phyloP scores from a whole-genome alignment of 2,888 invertebrate species.

The Antheraea assamensis region DNA sequence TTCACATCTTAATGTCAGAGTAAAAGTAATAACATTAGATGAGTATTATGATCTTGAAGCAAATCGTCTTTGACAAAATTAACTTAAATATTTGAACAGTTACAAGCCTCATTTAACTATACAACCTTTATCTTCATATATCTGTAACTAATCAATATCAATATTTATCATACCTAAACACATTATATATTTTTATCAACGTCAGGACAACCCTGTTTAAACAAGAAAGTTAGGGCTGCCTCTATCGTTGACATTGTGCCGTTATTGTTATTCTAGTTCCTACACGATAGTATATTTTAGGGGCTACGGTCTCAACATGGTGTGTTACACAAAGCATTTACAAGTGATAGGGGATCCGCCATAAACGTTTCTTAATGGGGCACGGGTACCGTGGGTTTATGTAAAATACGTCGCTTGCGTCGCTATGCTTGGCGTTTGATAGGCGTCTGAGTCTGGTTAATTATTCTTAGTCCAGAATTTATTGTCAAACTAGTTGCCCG shows the following conservation, averaged over 20 bases:
- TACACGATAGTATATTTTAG: conserved; percentile 40
- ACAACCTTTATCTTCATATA: not conserved
- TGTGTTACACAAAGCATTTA: conserved; percentile 53
- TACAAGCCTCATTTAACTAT: not conserved
- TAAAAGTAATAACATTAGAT: not conserved
- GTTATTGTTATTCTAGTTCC: conserved; percentile 59
- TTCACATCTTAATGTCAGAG: not conserved
- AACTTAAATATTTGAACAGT: not conserved
- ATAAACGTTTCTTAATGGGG: conserved; percentile 44
- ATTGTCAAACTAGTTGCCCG: not conserved
- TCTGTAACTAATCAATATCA: conserved; percentile 14
- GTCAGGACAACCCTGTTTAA: conserved; percentile 45
- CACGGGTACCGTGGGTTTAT: conserved; percentile 28
- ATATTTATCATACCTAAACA: conserved; percentile 27
- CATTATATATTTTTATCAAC: conserved; percentile 44
- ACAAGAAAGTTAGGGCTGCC: conserved; percentile 31
- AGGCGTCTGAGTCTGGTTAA: not conserved
- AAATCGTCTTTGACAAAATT: not conserved
- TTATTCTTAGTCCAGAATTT: conserved; percentile 4
- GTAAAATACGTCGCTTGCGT: conserved; percentile 22
- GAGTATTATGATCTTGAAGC: not conserved
- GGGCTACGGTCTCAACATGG: conserved; percentile 25
- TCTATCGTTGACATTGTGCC: conserved; percentile 48
- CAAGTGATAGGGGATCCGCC: conserved; percentile 52
- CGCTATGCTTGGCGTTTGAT: conserved; percentile 11